A percentile compares a stretch with the other conserved stretches of the same genome.
These are phyloP conservation scores for Drosophila engyochracea DNA, from an alignment of 2,888 invertebrate genomes.

Conservation along the genomic window DNA sequence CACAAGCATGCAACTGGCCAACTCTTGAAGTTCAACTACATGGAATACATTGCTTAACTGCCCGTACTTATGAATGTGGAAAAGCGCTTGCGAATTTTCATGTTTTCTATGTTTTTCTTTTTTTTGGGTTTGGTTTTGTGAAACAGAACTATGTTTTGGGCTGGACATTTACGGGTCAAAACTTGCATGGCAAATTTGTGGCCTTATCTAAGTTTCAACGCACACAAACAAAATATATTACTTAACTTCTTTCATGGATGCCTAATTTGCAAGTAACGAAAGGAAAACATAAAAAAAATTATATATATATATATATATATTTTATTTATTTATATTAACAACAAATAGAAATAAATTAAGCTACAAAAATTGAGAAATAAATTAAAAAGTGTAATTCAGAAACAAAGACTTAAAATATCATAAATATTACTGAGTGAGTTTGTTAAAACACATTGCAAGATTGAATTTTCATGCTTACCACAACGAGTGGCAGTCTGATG, in stretches of 20 bases:
- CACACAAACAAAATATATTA: no score
- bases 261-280: not conserved
- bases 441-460: not conserved
- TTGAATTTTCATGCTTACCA: not conserved
- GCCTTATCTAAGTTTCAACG: not conserved
- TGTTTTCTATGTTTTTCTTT: slow-evolving; percentile 1
- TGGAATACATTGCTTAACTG: slow-evolving; percentile 53
- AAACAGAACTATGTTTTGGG: not conserved
- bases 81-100: slow-evolving; percentile 19
- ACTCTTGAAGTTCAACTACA: slow-evolving; percentile 30
- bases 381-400: not conserved
- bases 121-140: not conserved
- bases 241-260: not conserved
- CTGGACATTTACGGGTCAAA: slow-evolving; percentile 2
- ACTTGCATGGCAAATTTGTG: not conserved
- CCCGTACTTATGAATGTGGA: slow-evolving; percentile 40
- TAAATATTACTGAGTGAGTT: not conserved
- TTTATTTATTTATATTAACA: no score
- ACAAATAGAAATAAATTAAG: no score
- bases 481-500: not conserved
- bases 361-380: not conserved
- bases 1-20: slow-evolving; percentile 1
- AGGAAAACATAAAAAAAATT: not conserved
- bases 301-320: no score
- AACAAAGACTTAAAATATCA: not conserved